These are phyloP conservation scores for Dynastes tityus DNA, from an alignment of 2,888 invertebrate genomes.

Conservation along the genomic window DNA sequence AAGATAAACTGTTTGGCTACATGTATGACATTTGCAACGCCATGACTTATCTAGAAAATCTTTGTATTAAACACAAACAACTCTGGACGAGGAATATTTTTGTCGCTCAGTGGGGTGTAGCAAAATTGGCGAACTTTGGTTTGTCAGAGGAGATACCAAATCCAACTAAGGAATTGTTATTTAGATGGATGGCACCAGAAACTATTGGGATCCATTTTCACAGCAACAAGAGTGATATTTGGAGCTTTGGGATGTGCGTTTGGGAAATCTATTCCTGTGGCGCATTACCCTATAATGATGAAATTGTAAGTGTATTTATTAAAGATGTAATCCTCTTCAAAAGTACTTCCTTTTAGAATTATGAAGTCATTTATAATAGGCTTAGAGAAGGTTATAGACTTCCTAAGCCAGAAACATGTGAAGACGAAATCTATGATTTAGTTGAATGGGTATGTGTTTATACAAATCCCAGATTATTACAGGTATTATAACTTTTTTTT, in stretches of 20 bases:
- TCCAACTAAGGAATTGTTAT: not conserved
- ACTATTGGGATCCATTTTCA: slow-evolving; percentile 10
- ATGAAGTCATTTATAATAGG: slow-evolving; percentile 4
- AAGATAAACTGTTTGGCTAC: not conserved
- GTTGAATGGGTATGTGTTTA: slow-evolving; percentile 19
- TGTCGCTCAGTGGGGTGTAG: slow-evolving; percentile 10
- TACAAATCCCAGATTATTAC: not conserved
- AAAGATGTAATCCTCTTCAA: not conserved
- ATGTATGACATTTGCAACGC: slow-evolving; percentile 32
- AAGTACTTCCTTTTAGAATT: slow-evolving; percentile 8
- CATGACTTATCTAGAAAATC: slow-evolving; percentile 44
- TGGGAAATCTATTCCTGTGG: slow-evolving; percentile 39
- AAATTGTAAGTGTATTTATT: not conserved
- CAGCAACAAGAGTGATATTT: slow-evolving; percentile 22
- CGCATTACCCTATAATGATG: slow-evolving; percentile 1
- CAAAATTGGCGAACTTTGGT: slow-evolving; percentile 43
- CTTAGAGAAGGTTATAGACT: slow-evolving; percentile 4
- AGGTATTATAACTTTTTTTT: not conserved
- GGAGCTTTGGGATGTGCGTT: slow-evolving; percentile 42
- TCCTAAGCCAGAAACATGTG: not conserved
- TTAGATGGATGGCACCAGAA: slow-evolving; percentile 32
- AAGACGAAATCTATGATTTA: not conserved
- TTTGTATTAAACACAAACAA: slow-evolving; percentile 13
- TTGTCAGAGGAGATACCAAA: slow-evolving; percentile 25
- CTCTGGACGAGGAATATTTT: slow-evolving; percentile 26